Conservation (phyloP, 2,113 vertebrate species). For the Pitta sordida region DNA sequence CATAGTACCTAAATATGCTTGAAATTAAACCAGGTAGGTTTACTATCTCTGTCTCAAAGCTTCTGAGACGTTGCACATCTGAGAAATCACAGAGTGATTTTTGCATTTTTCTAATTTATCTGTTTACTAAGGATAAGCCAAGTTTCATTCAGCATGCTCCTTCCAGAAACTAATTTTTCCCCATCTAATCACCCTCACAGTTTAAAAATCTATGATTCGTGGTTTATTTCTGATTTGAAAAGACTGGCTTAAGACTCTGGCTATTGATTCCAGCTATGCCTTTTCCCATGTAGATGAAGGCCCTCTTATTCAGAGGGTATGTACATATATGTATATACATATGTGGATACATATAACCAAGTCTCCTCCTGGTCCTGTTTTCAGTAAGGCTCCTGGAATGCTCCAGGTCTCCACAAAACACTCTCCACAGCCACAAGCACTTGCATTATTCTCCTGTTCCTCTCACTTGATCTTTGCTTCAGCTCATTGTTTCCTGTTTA, state of each 20-base stretch:
- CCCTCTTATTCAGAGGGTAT: background rate
- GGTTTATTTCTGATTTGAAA: background rate
- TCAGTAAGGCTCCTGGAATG: background rate
- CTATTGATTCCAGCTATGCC: background rate
- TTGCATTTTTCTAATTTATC: background rate
- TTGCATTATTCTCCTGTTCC: background rate
- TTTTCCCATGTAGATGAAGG: background rate
- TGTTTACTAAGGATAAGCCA: background rate
- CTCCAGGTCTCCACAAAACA: background rate
- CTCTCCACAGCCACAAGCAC: rapidly evolving
- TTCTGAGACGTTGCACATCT: background rate
- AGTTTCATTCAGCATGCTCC: background rate
- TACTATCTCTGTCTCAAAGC: background rate
- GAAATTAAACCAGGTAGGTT: background rate
- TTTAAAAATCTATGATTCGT: background rate
- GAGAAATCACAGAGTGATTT: background rate
- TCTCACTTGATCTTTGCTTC: background rate
- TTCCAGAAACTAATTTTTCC: background rate
- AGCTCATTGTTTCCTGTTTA: slow-evolving; percentile 11
- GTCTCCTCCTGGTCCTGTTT: background rate
- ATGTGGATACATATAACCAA: background rate
- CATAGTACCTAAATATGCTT: background rate
- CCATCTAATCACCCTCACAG: background rate
- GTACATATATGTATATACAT: too few relatives aligned
- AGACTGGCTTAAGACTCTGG: background rate